Evolutionary conservation across 64 coral and sea anemone genomes (phyloP).

Genomic region (Trachythela sp.): DNA sequence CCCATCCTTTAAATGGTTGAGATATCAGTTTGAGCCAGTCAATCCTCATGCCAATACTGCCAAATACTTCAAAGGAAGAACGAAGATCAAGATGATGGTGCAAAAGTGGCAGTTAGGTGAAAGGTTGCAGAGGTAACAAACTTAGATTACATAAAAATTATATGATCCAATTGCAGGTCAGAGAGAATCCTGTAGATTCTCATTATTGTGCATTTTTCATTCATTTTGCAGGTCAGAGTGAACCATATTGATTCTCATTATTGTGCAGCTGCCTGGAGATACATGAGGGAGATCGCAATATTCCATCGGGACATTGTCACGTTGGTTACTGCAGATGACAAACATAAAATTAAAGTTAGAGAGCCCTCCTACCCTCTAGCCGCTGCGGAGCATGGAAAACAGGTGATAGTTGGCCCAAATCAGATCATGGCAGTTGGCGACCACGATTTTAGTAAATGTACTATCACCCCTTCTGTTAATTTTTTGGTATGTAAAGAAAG

Average conservation of each 20-base stretch:
- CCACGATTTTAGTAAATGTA: slow-evolving; percentile 25
- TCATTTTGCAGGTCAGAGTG: not conserved
- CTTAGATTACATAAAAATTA: no score
- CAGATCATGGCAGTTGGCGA: slow-evolving; percentile 33
- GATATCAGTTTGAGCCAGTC: not conserved
- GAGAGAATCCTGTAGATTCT: no score
- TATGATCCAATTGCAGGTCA: no score
- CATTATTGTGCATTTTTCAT: no score
- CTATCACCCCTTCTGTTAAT: not conserved
- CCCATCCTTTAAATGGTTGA: not conserved
- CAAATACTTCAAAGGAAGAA: not conserved
- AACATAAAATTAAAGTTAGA: no score
- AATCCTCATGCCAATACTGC: not conserved
- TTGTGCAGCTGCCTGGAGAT: slow-evolving; percentile 42
- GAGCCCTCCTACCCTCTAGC: slow-evolving; percentile 23
- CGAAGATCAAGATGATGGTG: not conserved
- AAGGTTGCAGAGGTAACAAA: no score
- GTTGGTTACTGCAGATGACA: slow-evolving; percentile 16
- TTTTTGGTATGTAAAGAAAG: not conserved
- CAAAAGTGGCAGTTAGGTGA: not conserved
- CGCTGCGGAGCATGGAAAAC: slow-evolving; percentile 31
- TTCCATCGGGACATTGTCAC: not conserved
- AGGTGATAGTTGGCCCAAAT: slow-evolving; percentile 28
- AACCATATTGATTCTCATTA: slow-evolving; percentile 25
- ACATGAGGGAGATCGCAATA: not conserved